Evolutionary conservation across 1,140 invertebrate species (phyloP), one percentile per base, ranked within the genome.

Genomic region (Caenorhabditis brenneri): DNA sequence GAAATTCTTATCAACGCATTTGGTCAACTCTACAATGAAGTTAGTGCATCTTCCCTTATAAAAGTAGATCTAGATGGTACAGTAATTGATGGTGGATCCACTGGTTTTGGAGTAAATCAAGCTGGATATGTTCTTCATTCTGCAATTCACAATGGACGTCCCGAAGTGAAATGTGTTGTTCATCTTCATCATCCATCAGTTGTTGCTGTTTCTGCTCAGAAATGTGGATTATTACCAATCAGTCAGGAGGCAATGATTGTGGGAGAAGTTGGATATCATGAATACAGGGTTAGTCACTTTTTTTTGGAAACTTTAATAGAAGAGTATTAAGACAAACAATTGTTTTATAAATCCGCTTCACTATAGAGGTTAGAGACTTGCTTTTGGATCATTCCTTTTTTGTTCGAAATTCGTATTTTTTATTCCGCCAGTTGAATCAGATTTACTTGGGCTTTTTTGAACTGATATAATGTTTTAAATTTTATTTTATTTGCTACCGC

Each of bases 1-100:
- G 96, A 97, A 88, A 98, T 99, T 92, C 92, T 99, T 88, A 95
- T 99, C 4, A 98, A 98, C 91, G 97, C 98, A 0, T 97, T 96
- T 88, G 97, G 97, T 1, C 92, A 99, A 90, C 92, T 98, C 48
- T 99, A 96, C 90, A 95, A 97, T 91, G 98, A 99, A 93, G 93
- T 93, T 16, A 99, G 97, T 58, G 97, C 98, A n/a, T 97, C 96
- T 33, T 95, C 95, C 81, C 93, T 99, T 85, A 94, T 98, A 55
- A 99, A 99, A 92, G 94, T 98, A 10, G 95, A 97, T 89, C 95
- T 98, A 94, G 91, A 92, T 31, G 92, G 93, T 0, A 90, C 92
- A 82, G 87, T 92, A 19, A 93, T 98, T 48, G 96, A 97, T 91
- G 93, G 94, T 88, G 96, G 96, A 19, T 95, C 95, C 78, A 97